phyloP scores from a whole-genome alignment of 2,888 invertebrate genomes.

The Mylabris sibirica region DNA sequence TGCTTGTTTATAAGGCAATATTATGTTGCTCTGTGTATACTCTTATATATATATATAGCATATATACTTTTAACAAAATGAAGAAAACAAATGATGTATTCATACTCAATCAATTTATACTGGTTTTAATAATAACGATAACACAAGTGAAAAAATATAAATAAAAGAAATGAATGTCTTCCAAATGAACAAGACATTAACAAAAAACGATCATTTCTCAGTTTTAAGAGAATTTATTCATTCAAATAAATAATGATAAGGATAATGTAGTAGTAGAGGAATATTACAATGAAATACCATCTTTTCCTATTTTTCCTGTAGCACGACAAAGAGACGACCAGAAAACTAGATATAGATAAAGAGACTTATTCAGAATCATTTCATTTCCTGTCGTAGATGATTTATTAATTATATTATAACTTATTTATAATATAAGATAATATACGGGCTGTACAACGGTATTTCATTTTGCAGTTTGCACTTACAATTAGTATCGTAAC shows the following conservation, averaged over 20 bases:
- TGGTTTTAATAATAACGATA: constrained; percentile 57
- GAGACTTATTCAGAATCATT: too few species aligned
- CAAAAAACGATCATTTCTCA: constrained; percentile 36
- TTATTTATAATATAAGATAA: too few species aligned
- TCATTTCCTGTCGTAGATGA: too few species aligned
- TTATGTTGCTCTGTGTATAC: constrained; percentile 48
- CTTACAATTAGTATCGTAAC: too few species aligned
- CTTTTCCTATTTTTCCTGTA: not conserved
- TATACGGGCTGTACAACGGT: too few species aligned
- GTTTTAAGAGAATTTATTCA: constrained; percentile 10
- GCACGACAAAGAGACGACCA: not conserved
- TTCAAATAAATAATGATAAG: constrained; percentile 2
- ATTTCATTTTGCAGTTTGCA: too few species aligned
- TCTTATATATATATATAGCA: constrained; percentile 26
- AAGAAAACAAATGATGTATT: constrained; percentile 53
- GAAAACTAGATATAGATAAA: too few species aligned
- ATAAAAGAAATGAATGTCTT: constrained; percentile 57
- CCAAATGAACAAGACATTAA: constrained; percentile 62
- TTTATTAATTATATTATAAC: too few species aligned
- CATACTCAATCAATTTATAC: constrained; percentile 62
- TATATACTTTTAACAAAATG: constrained; percentile 44
- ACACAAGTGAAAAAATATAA: not conserved
- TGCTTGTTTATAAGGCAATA: constrained; percentile 41
- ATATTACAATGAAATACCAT: not conserved
- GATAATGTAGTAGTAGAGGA: not conserved